phyloP scores from a whole-genome alignment of 2,113 vertebrate genomes.

The Mustelus asterias region DNA sequence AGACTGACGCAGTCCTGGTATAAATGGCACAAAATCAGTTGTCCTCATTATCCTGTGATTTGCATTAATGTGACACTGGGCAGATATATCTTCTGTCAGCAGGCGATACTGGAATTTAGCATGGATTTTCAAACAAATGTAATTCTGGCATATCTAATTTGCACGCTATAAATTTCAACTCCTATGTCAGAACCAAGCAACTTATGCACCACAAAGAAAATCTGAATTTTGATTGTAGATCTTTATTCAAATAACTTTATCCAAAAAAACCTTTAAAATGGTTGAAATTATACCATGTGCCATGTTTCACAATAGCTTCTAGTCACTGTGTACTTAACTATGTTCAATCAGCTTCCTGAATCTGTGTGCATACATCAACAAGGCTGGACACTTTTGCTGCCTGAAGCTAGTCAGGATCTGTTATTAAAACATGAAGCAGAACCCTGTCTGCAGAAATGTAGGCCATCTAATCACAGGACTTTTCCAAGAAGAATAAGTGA shows the following conservation, averaged over 20 bases:
- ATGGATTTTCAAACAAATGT: background rate
- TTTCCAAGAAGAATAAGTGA: conserved; percentile 20
- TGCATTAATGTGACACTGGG: background rate
- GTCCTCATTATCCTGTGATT: background rate
- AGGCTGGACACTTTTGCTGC: conserved; percentile 22
- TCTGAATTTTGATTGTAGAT: background rate
- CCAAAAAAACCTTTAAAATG: background rate
- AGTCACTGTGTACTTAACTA: background rate
- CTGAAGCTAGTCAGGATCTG: conserved; percentile 28
- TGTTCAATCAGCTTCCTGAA: conserved; percentile 20
- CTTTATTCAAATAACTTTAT: background rate
- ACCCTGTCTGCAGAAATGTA: conserved; percentile 26
- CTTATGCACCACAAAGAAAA: background rate
- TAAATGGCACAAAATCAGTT: background rate
- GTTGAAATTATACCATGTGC: background rate
- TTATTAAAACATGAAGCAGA: conserved; percentile 35
- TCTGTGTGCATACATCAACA: conserved; percentile 23
- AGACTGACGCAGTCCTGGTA: background rate
- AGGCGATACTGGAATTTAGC: background rate
- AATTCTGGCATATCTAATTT: background rate
- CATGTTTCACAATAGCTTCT: background rate
- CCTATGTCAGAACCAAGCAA: conserved; percentile 15
- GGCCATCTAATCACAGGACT: conserved; percentile 13
- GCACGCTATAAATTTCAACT: background rate
- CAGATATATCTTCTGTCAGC: background rate